Evolutionary conservation across 2,113 vertebrate genomes (phyloP), one percentile per base, ranked within the genome.

Genomic region (Hippocampus abdominalis): DNA sequence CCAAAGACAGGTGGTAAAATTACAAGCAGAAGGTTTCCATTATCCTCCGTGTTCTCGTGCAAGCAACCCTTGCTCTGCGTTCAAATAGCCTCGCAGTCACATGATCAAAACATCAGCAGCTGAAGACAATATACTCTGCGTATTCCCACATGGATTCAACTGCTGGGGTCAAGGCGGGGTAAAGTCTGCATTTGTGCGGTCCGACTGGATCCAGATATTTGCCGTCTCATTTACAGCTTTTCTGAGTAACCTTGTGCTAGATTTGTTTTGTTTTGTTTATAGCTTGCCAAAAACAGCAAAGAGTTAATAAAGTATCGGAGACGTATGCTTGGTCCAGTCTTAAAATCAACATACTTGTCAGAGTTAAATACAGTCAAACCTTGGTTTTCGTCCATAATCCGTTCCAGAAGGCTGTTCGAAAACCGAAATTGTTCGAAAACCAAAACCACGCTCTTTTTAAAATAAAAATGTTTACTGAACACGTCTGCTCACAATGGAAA

Each of bases 31-130:
- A 46, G 40, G n/a, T 64, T 64, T 23, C 63, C 42, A 64, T 64
- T 46, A 64, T 27, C 57, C 7, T 32, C 27, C 2, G 13, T 18
- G 63, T 18, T 64, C 40, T 64, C 42, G 63, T 64, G 63, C 23
- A 44, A 64, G 16, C 62, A 23, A n/a, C 29, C 59, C 59, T 61
- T 51, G 49, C 20, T 20, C 32, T 40, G 10, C 18, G 21, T 18
- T 18, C 60, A 54, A 23, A 21, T n/a, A 62, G 60, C 29, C 20
- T 40, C 18, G 60, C 23, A 27, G 63, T 64, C 42, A 46, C 42
- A 48, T 64, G 63, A 64, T 64, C 63, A 64, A 64, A 64, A 64
- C 63, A 64, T 64, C 42, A 46, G 63, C 63, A 64, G 40, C 63
- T 64, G 63, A 64, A 64, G 39, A 64, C 63, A 64, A 64, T 64